Percentiles rank a stretch among this genome's conserved stretches.
phyloP scores from a whole-genome alignment of 2,113 vertebrate species.

The Ochotona curzoniae region DNA sequence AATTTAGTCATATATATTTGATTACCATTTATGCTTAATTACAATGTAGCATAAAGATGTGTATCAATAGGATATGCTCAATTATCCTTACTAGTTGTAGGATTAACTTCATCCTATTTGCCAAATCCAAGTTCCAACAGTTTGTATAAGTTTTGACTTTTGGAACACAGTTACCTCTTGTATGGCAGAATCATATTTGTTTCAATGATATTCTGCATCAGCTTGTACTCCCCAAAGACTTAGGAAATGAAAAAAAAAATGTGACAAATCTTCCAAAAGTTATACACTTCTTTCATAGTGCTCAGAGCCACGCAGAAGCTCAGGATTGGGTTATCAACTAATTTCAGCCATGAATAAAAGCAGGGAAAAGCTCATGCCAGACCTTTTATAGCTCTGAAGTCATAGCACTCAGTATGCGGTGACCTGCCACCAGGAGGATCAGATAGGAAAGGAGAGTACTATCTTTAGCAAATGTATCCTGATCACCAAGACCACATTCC shows the following conservation, averaged over 20 bases:
- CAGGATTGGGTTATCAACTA: slow-evolving; percentile 53
- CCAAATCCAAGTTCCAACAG: background rate
- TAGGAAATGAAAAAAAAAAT: background rate
- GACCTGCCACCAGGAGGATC: slow-evolving; percentile 53
- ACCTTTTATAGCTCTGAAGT: slow-evolving; percentile 71
- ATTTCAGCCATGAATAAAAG: slow-evolving; percentile 53
- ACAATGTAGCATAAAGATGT: slow-evolving; percentile 46
- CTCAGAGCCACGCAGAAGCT: slow-evolving; percentile 45
- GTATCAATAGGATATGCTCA: slow-evolving; percentile 56
- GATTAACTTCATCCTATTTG: slow-evolving; percentile 1
- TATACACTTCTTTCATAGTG: slow-evolving; percentile 39
- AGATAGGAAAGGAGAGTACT: slow-evolving; percentile 60
- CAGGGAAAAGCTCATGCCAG: slow-evolving; percentile 50
- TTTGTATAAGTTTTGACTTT: slow-evolving; percentile 56
- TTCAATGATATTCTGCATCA: background rate
- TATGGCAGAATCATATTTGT: slow-evolving; percentile 18
- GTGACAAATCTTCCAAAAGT: background rate
- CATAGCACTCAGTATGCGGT: slow-evolving; percentile 64
- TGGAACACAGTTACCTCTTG: background rate
- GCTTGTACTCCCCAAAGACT: background rate
- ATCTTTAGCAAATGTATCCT: slow-evolving; percentile 77
- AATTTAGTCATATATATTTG: slow-evolving; percentile 59
- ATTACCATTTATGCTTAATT: slow-evolving; percentile 56
- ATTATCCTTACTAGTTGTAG: slow-evolving; percentile 47
- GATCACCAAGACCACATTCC: slow-evolving; percentile 62